Conservation (phyloP, 2,888 invertebrate genomes). For the Hesperia comma region DNA sequence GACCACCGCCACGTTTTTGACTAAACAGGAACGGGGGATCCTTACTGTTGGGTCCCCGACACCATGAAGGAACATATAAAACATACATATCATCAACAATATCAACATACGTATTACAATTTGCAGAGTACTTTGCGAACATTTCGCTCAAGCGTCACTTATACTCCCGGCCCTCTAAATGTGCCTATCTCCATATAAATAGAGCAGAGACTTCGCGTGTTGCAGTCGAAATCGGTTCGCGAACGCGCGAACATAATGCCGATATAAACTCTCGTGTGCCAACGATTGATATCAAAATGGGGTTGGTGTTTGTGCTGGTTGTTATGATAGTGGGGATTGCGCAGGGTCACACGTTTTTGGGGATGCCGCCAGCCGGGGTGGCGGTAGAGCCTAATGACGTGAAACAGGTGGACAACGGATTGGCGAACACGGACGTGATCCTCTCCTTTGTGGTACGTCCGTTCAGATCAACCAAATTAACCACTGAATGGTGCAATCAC, state of each 20-base stretch:
- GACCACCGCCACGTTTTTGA: too few relatives aligned
- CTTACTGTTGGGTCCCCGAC: too few relatives aligned
- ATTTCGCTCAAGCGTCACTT: constrained; percentile 40
- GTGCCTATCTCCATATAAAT: constrained; percentile 76
- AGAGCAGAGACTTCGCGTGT: constrained; percentile 65
- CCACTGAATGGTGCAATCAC: constrained; percentile 34
- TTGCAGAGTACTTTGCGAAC: constrained; percentile 27
- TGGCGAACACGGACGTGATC: constrained; percentile 61
- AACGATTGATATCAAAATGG: constrained; percentile 49
- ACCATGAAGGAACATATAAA: too few relatives aligned
- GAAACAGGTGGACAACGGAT: constrained; percentile 48
- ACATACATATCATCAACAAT: background rate
- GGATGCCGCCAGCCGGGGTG: constrained; percentile 48
- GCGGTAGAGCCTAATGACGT: constrained; percentile 51
- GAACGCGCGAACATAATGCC: constrained; percentile 63
- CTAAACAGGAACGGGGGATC: too few relatives aligned
- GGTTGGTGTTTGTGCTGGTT: constrained; percentile 52
- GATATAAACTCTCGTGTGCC: constrained; percentile 33
- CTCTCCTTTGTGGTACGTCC: constrained; percentile 72
- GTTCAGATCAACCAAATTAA: constrained; percentile 28
- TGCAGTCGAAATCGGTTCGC: constrained; percentile 77
- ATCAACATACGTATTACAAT: background rate
- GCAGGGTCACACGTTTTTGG: constrained; percentile 45
- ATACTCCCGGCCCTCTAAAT: constrained; percentile 56
- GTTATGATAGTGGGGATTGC: constrained; percentile 49